Evolutionary conservation across 2,113 vertebrate species (phyloP).

Genomic region (Calyptomena viridis): DNA sequence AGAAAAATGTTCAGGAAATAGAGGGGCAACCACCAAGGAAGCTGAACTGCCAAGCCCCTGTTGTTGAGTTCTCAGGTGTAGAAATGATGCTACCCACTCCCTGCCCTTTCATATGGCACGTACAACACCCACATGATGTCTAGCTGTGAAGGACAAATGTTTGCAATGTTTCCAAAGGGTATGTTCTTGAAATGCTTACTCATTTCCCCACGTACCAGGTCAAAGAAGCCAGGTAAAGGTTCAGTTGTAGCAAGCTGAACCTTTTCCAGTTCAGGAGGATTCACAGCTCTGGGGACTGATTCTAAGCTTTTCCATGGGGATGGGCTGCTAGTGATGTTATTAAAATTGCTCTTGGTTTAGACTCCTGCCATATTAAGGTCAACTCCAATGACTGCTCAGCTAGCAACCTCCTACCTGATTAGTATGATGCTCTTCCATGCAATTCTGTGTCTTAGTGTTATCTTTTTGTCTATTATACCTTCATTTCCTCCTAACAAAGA

Average conservation of each 20-base stretch:
- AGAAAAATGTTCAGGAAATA: background rate
- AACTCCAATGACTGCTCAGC: background rate
- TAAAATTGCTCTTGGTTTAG: background rate
- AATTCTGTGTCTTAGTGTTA: background rate
- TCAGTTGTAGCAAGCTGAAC: fast-evolving
- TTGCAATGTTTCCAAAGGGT: background rate
- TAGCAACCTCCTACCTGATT: background rate
- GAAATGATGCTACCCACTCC: background rate
- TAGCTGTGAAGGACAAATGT: background rate
- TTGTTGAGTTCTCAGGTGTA: background rate
- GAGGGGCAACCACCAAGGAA: background rate
- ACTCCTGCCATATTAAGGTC: background rate
- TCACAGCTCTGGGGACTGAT: background rate
- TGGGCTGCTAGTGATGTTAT: background rate
- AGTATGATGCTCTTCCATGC: background rate
- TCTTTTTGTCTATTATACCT: background rate
- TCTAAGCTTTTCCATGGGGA: background rate
- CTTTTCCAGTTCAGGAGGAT: background rate
- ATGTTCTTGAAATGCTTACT: background rate
- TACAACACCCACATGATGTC: background rate
- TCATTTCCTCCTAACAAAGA: constrained; percentile 3
- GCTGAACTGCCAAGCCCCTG: background rate
- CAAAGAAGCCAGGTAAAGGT: background rate
- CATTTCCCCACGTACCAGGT: fast-evolving
- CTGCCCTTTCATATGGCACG: background rate